Conservation (phyloP, 2,113 vertebrate genomes). For the Solenodon paradoxus region DNA sequence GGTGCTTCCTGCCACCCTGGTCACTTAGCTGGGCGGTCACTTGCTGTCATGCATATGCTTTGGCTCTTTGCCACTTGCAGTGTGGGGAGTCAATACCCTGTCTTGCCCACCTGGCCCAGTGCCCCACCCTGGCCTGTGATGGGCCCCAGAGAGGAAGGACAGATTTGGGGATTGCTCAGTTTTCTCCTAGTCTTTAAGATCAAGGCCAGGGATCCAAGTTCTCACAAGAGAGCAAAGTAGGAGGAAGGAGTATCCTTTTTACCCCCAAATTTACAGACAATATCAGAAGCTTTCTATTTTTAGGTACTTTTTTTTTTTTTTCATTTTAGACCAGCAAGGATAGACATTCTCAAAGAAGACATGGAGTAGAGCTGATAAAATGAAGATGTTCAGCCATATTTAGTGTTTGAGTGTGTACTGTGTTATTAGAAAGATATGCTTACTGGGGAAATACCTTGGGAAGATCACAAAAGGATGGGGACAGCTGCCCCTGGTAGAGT, state of each 20-base stretch:
- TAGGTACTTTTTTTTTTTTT: not conserved
- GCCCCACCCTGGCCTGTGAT: not conserved
- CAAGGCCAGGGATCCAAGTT: not conserved
- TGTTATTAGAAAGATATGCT: not conserved
- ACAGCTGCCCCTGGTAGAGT: not conserved
- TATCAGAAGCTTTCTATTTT: not conserved
- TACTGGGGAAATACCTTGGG: not conserved
- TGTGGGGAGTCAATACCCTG: too few species aligned
- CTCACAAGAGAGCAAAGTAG: not conserved
- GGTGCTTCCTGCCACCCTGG: not conserved
- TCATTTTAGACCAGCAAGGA: not conserved
- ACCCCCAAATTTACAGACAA: not conserved
- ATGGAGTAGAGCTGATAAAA: not conserved
- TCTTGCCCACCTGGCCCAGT: too few species aligned
- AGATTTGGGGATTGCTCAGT: not conserved
- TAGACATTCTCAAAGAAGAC: conserved; percentile 31
- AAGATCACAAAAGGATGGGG: not conserved
- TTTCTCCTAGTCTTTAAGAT: not conserved
- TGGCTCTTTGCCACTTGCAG: not conserved
- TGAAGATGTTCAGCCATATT: not conserved
- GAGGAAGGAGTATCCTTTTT: not conserved
- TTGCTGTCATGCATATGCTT: not conserved
- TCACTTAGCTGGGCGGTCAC: not conserved
- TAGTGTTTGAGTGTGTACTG: not conserved
- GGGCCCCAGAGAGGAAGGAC: not conserved